Conservation (phyloP, 2,888 invertebrate species). For the Drosophila flavopinicola region DNA sequence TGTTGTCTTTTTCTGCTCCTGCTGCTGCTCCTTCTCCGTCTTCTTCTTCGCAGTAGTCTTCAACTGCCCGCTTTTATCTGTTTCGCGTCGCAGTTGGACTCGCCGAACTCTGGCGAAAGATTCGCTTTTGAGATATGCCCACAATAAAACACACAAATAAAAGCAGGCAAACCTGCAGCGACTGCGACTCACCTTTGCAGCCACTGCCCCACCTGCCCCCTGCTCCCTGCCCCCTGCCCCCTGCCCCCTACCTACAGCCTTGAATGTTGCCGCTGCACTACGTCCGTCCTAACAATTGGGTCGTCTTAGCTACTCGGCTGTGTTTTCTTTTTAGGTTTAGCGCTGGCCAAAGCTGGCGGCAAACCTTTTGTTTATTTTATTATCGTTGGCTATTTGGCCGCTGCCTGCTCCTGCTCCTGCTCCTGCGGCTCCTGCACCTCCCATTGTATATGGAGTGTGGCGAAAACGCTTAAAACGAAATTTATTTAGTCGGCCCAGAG, state of each 20-base stretch:
- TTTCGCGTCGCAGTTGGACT: constrained; percentile 43
- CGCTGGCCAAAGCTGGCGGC: constrained; percentile 60
- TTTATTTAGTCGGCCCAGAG: constrained; percentile 80
- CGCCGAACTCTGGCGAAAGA: constrained; percentile 67
- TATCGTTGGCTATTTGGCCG: constrained; percentile 75
- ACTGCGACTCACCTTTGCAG: constrained; percentile 66
- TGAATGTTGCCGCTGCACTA: too few relatives aligned
- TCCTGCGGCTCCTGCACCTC: constrained; percentile 50
- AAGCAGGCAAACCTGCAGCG: constrained; percentile 72
- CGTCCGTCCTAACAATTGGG: constrained; percentile 5
- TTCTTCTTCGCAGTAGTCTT: too few relatives aligned
- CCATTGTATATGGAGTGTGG: constrained; percentile 82
- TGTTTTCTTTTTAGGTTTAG: constrained; percentile 51
- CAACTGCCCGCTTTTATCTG: constrained; percentile 44
- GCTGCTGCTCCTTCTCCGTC: constrained; percentile 12
- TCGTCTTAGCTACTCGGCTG: constrained; percentile 52
- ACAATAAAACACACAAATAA: constrained; percentile 80
- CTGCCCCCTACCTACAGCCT: too few relatives aligned
- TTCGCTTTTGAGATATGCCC: constrained; percentile 77
- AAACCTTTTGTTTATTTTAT: constrained; percentile 78
- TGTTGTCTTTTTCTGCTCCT: not conserved
- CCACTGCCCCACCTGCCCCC: constrained; percentile 1
- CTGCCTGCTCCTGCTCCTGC: constrained; percentile 22
- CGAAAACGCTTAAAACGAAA: constrained; percentile 79
- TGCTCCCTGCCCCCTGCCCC: constrained; percentile 9